Conservation (phyloP, 2,113 vertebrate species). For the Engraulis encrasicolus region DNA sequence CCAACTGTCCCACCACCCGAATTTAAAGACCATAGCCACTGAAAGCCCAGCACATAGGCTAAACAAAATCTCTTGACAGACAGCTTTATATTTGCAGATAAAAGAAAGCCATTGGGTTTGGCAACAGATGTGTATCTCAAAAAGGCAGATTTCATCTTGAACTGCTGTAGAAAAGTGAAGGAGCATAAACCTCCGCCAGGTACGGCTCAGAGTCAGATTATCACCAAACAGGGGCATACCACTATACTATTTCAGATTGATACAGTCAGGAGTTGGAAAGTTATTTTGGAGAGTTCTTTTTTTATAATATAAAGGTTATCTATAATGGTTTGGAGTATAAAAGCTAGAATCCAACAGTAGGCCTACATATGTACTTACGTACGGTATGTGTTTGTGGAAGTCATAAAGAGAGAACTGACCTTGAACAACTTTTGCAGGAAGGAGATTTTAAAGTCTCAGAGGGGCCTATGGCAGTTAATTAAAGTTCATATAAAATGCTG, state of each 20-base stretch:
- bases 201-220: no score
- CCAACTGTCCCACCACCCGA: background rate
- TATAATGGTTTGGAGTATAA: no score
- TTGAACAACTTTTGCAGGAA: slow-evolving; percentile 38
- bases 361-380: background rate
- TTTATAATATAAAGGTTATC: no score
- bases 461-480: slow-evolving; percentile 31
- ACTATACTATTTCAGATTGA: no score
- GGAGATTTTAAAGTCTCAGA: slow-evolving; percentile 34
- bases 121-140: background rate
- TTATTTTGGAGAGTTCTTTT: no score
- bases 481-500: slow-evolving; percentile 26
- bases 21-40: background rate
- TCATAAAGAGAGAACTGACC: background rate
- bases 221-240: no score
- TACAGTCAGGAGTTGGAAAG: no score
- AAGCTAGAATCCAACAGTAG: no score
- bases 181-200: no score
- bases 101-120: background rate
- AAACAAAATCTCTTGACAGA: background rate
- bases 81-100: no score
- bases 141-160: background rate
- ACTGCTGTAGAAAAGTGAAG: no score
- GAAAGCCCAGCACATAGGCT: background rate
- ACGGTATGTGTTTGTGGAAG: background rate